Conservation (phyloP, 2,113 vertebrate genomes). For the Muntiacus reevesi region DNA sequence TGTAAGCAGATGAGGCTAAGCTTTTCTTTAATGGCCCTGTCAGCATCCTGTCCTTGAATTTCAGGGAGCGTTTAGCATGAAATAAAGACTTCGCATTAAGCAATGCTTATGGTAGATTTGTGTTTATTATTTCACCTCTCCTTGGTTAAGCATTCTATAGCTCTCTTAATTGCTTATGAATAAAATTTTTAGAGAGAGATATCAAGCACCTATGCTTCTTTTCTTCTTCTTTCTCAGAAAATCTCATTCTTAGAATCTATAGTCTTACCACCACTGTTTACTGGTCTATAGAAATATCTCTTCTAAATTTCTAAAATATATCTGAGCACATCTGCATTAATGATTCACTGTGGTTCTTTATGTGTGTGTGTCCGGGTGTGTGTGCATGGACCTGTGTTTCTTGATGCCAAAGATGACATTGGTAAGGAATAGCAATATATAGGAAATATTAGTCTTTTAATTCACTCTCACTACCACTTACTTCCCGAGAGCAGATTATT, state of each 20-base stretch:
- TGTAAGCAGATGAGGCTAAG: background rate
- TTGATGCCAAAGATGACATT: background rate
- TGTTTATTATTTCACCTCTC: background rate
- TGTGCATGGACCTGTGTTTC: background rate
- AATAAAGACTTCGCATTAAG: background rate
- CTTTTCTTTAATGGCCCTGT: background rate
- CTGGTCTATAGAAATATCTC: background rate
- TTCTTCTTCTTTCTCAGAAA: background rate
- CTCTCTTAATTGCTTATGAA: background rate
- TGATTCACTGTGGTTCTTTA: background rate
- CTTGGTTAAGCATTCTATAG: background rate
- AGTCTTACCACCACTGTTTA: background rate
- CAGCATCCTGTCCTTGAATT: background rate
- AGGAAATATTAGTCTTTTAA: background rate
- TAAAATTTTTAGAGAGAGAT: background rate
- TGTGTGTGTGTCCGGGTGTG: background rate
- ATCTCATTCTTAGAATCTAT: background rate
- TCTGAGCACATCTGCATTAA: background rate
- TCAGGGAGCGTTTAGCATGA: background rate
- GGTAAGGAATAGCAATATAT: background rate
- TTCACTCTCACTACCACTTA: background rate
- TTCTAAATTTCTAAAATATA: background rate
- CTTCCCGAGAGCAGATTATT: background rate
- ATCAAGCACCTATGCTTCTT: background rate
- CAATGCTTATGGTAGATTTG: background rate